These are phyloP conservation scores for human DNA, from an alignment of 2,113 vertebrate species.

Conservation along the genomic window GRCh38 chr5:104818501-104819000, in stretches of 20 bases:
- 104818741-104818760: not conserved
- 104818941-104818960: not conserved
- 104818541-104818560: not conserved
- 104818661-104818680: not conserved
- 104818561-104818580: not conserved
- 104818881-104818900: not conserved
- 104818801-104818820: not conserved
- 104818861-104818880: not conserved
- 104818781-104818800: not conserved
- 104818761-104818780: not conserved
- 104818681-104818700: not conserved
- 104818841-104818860: not conserved
- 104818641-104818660: rapidly evolving
- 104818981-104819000: not conserved
- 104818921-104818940: not conserved
- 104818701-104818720: not conserved
- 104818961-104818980: not conserved
- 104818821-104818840: not conserved
- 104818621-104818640: not conserved
- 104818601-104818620: not conserved
- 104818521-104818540: not conserved
- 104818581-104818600: not conserved
- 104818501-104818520: not conserved
- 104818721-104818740: not conserved
- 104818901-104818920: not conserved